These are phyloP conservation scores for Colostygia pectinataria DNA, from an alignment of 2,888 invertebrate species.

Conservation along the genomic window DNA sequence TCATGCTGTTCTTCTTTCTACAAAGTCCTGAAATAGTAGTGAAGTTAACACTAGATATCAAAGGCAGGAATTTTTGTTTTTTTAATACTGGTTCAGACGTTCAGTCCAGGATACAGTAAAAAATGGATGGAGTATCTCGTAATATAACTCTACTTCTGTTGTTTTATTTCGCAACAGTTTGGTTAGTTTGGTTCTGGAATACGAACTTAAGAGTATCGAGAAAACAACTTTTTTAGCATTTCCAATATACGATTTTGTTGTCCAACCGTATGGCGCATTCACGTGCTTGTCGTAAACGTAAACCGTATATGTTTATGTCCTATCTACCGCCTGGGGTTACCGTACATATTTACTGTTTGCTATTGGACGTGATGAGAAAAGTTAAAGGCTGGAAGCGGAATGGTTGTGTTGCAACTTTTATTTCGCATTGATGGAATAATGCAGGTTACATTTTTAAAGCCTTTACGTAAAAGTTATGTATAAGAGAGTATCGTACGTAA, in stretches of 20 bases:
- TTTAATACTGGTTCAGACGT: no score
- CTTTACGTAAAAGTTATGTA: no score
- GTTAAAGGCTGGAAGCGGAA: conserved; percentile 8
- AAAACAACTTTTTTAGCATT: conserved; percentile 1
- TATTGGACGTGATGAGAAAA: conserved; percentile 21
- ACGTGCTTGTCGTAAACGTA: conserved; percentile 32
- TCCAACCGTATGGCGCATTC: conserved; percentile 13
- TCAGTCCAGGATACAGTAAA: no score
- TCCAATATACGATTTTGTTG: conserved; percentile 14
- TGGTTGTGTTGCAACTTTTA: conserved; percentile 22
- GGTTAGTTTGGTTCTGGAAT: no score
- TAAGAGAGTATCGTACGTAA: no score
- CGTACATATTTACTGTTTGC: conserved; percentile 17
- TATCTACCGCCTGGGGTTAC: conserved; percentile 9
- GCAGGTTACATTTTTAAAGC: not conserved
- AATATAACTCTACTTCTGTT: no score
- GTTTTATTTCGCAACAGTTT: no score
- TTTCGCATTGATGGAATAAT: conserved; percentile 6
- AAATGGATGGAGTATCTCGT: no score
- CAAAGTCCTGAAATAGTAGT: no score
- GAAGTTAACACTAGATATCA: no score
- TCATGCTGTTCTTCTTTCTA: no score
- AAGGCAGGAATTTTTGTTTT: no score
- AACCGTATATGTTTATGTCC: conserved; percentile 32
- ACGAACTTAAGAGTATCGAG: not conserved